Evolutionary conservation across 1,140 invertebrate genomes (phyloP).

Genomic region (Sitophilus oryzae): DNA sequence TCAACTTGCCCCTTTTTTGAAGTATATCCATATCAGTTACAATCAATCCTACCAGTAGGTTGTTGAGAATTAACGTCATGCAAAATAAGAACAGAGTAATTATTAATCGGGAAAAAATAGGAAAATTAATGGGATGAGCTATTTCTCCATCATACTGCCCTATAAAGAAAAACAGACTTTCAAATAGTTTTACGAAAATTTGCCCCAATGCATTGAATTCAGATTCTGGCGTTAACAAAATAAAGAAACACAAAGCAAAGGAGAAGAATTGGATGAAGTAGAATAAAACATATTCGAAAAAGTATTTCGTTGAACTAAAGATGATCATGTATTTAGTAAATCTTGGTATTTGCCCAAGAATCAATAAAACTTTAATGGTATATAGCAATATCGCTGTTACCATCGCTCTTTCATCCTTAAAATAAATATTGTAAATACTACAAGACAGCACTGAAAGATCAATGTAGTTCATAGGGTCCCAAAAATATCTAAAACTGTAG

Average conservation of each 20-base stretch:
- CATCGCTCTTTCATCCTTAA: conserved; percentile 9
- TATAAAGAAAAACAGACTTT: conserved; percentile 26
- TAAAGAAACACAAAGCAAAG: conserved; percentile 31
- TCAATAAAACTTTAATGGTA: conserved; percentile 20
- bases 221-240: conserved; percentile 18
- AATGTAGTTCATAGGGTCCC: conserved; percentile 19
- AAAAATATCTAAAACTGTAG: conserved; percentile 14
- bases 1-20: conserved; percentile 23
- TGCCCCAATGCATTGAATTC: not conserved
- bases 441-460: conserved; percentile 18
- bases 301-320: conserved; percentile 27
- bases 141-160: conserved; percentile 26
- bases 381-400: conserved; percentile 22
- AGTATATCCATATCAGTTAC: conserved; percentile 30
- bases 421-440: conserved; percentile 11
- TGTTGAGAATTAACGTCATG: conserved; percentile 32
- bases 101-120: conserved; percentile 26
- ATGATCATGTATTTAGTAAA: conserved; percentile 32
- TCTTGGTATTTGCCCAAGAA: conserved; percentile 25
- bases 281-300: conserved; percentile 27
- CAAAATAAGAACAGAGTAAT: conserved; percentile 28
- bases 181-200: conserved; percentile 25
- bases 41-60: conserved; percentile 28
- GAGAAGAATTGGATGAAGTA: conserved; percentile 31
- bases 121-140: conserved; percentile 10